phyloP scores from a whole-genome alignment of 2,888 invertebrate genomes.

The Ischnus inquisitorius region DNA sequence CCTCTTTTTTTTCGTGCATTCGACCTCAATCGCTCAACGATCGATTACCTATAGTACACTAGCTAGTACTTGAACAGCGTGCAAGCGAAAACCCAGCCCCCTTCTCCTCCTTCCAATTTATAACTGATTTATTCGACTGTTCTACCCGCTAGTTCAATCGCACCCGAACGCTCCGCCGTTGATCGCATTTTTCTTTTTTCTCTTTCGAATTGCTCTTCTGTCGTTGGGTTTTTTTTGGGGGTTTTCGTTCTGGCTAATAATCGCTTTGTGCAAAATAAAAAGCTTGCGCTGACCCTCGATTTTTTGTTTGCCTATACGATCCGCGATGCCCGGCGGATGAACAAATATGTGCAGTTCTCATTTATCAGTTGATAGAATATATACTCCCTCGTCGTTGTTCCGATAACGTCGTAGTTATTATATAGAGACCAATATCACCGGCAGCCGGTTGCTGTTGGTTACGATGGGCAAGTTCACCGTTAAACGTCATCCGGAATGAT shows the following conservation, averaged over 20 bases:
- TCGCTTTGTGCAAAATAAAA: slow-evolving; percentile 24
- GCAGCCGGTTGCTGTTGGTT: slow-evolving; percentile 3
- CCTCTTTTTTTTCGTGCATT: slow-evolving; percentile 41
- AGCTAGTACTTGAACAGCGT: slow-evolving; percentile 17
- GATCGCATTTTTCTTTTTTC: slow-evolving; percentile 34
- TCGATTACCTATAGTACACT: slow-evolving; percentile 58
- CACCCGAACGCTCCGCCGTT: slow-evolving; percentile 5
- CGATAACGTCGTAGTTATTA: neutral
- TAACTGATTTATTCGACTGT: slow-evolving; percentile 61
- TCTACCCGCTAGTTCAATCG: slow-evolving; percentile 35
- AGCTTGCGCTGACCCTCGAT: slow-evolving; percentile 4
- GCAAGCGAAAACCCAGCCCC: slow-evolving; percentile 31
- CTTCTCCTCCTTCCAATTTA: slow-evolving; percentile 41
- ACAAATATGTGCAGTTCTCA: neutral
- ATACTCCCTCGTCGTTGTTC: neutral
- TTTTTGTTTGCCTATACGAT: neutral
- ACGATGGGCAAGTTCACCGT: slow-evolving; percentile 12
- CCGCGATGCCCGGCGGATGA: neutral
- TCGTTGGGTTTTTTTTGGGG: neutral
- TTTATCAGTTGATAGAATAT: neutral
- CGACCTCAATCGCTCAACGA: slow-evolving; percentile 65
- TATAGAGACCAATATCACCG: neutral
- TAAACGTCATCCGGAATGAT: slow-evolving; percentile 14
- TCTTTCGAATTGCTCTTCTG: neutral
- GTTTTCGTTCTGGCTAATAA: slow-evolving; percentile 37